A percentile compares a stretch with the other conserved stretches of the same genome.
Conservation (phyloP, 2,888 invertebrate genomes). For the Xylota sylvarum region DNA sequence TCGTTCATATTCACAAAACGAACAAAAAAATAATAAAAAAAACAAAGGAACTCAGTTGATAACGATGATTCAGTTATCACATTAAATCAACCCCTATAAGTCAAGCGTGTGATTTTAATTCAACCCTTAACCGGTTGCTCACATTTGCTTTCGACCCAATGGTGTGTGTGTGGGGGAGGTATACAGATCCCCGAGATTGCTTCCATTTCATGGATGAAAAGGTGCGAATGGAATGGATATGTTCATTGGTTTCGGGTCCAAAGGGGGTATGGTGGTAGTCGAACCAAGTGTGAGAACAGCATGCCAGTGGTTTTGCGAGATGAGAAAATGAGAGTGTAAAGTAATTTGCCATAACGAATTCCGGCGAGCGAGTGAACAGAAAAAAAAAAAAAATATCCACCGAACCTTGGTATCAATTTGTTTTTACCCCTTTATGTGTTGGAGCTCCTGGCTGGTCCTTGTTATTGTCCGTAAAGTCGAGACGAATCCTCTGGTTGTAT, state of each 20-base stretch:
- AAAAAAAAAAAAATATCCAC: slow-evolving; percentile 26
- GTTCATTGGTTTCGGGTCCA: slow-evolving; percentile 71
- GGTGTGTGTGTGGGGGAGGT: slow-evolving; percentile 11
- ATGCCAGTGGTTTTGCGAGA: slow-evolving; percentile 60
- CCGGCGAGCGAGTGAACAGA: slow-evolving; percentile 40
- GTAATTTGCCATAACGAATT: slow-evolving; percentile 77
- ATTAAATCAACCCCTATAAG: slow-evolving; percentile 77
- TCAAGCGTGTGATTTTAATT: slow-evolving; percentile 77
- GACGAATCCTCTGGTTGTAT: slow-evolving; percentile 27
- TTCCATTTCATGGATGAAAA: slow-evolving; percentile 76
- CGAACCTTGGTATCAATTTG: slow-evolving; percentile 64
- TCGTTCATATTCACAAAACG: slow-evolving; percentile 42
- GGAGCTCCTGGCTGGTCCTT: slow-evolving; percentile 18
- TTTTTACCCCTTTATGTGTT: slow-evolving; percentile 36
- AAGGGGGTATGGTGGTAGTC: slow-evolving; percentile 27
- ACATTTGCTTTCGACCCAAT: slow-evolving; percentile 70
- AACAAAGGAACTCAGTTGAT: slow-evolving; percentile 72
- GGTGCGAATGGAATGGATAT: slow-evolving; percentile 77
- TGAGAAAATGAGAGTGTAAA: slow-evolving; percentile 72
- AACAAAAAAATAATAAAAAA: background rate
- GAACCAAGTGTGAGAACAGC: slow-evolving; percentile 55
- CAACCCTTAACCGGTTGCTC: slow-evolving; percentile 77
- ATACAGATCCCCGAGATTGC: slow-evolving; percentile 68
- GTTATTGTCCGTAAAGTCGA: slow-evolving; percentile 51
- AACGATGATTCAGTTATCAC: slow-evolving; percentile 77